Evolutionary conservation across 2,888 invertebrate genomes (phyloP).

Genomic region (Malthinus flaveolus): DNA sequence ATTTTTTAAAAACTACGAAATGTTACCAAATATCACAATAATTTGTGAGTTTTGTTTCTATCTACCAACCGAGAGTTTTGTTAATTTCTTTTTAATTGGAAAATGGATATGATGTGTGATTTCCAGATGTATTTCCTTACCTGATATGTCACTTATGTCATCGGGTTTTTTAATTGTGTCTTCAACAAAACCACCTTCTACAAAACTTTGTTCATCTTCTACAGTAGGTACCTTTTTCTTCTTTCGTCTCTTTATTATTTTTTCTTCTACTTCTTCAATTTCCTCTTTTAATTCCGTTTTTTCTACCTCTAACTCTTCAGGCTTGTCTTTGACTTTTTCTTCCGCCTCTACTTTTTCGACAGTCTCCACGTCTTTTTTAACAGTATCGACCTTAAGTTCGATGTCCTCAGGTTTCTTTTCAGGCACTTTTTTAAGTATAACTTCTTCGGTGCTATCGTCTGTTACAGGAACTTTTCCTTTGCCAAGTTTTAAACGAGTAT

Average conservation of each 20-base stretch:
- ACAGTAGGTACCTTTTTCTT: constrained; percentile 19
- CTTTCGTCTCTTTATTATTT: constrained; percentile 29
- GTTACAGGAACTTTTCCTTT: constrained; percentile 55
- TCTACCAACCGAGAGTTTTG: too few relatives aligned
- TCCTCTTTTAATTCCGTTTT: constrained; percentile 33
- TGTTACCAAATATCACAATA: too few relatives aligned
- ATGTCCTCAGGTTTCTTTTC: constrained; percentile 46
- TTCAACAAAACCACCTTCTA: too few relatives aligned
- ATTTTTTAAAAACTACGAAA: too few relatives aligned
- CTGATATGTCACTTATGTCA: too few relatives aligned
- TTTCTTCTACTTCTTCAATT: constrained; percentile 31
- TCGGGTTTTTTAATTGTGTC: too few relatives aligned
- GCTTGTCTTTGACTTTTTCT: constrained; percentile 32
- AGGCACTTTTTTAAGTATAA: constrained; percentile 52
- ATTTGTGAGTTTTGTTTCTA: too few relatives aligned
- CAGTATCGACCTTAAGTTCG: constrained; percentile 24
- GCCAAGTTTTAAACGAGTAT: constrained; percentile 48
- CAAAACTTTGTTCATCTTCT: constrained; percentile 18
- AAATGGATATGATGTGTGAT: too few relatives aligned
- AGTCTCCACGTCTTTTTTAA: constrained; percentile 37
- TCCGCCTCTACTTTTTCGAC: constrained; percentile 48
- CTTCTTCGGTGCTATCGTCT: constrained; percentile 43
- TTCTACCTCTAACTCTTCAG: constrained; percentile 48
- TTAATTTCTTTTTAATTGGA: too few relatives aligned
- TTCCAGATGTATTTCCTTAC: too few relatives aligned